phyloP scores from a whole-genome alignment of 2,113 vertebrate species.

The Cettia cetti region DNA sequence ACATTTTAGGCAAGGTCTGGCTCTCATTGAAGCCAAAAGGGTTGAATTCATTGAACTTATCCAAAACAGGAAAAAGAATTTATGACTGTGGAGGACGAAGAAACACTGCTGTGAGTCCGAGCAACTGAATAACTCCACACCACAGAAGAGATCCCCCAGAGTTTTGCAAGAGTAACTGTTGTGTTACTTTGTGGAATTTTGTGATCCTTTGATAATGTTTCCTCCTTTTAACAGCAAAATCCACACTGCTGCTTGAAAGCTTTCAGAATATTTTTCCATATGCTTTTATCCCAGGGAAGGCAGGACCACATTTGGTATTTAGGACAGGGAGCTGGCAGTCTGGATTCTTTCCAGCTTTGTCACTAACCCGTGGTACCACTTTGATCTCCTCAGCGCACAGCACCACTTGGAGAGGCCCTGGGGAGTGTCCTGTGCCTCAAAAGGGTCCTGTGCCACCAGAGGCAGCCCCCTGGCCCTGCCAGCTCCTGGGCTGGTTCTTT shows the following conservation, averaged over 20 bases:
- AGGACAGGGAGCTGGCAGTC: constrained; percentile 49
- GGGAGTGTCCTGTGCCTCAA: background rate
- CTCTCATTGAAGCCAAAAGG: background rate
- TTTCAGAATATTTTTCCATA: background rate
- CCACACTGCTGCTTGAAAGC: constrained; percentile 31
- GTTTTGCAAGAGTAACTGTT: constrained; percentile 56
- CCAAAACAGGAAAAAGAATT: constrained; percentile 44
- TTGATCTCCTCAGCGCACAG: background rate
- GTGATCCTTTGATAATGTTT: constrained; percentile 57
- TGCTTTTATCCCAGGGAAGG: constrained; percentile 35
- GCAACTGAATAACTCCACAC: constrained; percentile 1
- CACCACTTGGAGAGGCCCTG: background rate
- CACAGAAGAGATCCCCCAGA: constrained; percentile 41
- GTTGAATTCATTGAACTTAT: constrained; percentile 2
- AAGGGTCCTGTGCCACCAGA: background rate
- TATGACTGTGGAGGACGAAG: background rate
- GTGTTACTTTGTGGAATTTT: constrained; percentile 54
- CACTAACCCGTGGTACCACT: background rate
- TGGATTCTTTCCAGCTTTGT: constrained; percentile 53
- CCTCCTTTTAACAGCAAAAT: constrained; percentile 34
- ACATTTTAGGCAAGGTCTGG: constrained; percentile 26
- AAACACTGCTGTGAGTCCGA: background rate
- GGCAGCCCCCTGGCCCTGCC: background rate
- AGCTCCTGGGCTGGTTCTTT: background rate
- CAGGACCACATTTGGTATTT: constrained; percentile 41